Base-by-base conservation (phyloP, 2,797 vertebrate species). In the Philypnodon macrostomus region DNA sequence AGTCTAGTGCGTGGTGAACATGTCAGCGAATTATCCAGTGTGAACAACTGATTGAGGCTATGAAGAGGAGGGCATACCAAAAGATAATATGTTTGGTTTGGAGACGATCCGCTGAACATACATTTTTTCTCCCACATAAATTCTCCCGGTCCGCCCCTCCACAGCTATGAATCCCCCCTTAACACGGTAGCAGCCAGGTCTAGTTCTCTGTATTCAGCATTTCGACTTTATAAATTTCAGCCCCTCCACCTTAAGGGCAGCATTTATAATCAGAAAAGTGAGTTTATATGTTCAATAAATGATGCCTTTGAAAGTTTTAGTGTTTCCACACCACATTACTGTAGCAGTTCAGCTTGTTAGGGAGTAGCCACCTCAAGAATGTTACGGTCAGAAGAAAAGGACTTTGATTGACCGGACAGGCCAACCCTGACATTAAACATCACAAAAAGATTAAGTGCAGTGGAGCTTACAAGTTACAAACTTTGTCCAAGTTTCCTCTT, bases 31-130 rank as follows among this genome's bases (percentile, higher is more conserved):
- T 88, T 85, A 85, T 75, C 76, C 73, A 66, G 81, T 75, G 81
- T 77, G 84, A 85, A 78, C 77, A 85, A 83, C 70, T 82, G 82
- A 86, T 81, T 77, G 79, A 80, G 82, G 81, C 81, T 80, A 86
- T 74, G 81, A 80, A 83, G 85, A 82, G 85, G 84, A 86, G 83
- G 81, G 84, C 78, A 84, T 69, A 75, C 74, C 84, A 71, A 80
- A 79, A 85, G 79, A 88, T 85, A 86, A 88, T 85, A 80, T 86
- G 78, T 86, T 86, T 85, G 81, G 75, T 83, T 86, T 85, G 84
- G 83, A 86, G 80, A 61, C 70, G 76, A 84, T 84, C 76, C 73
- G 84, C 85, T 87, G 85, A 88, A 87, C 85, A 85, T 85, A 87
- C 84, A 85, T 80, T 88, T 87, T 42, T 85, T 85, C 80, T 85